Percentiles rank a stretch among this genome's conserved stretches.
Conservation (phyloP, 2,888 invertebrate species). For the Ecliptopera silaceata region DNA sequence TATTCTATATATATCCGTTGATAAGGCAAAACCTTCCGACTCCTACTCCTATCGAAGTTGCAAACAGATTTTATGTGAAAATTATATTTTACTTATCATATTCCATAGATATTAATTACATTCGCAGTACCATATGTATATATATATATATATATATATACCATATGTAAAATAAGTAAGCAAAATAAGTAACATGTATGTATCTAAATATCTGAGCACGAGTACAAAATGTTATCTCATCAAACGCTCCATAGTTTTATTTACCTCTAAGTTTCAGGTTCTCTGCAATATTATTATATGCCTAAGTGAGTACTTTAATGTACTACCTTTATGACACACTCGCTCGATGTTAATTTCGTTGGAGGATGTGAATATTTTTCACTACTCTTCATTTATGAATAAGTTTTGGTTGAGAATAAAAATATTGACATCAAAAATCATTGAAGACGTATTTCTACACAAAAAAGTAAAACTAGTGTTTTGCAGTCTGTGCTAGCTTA, state of each 20-base stretch:
- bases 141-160: too few relatives aligned
- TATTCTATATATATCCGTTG: not conserved
- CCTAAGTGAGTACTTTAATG: conserved; percentile 63
- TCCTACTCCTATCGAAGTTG: too few relatives aligned
- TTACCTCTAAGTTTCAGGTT: conserved; percentile 24
- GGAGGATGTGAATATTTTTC: conserved; percentile 43
- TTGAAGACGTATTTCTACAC: too few relatives aligned
- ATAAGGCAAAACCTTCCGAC: not conserved
- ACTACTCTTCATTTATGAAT: conserved; percentile 22
- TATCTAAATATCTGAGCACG: too few relatives aligned
- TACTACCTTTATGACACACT: conserved; percentile 64
- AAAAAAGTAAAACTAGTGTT: not conserved
- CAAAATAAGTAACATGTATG: too few relatives aligned
- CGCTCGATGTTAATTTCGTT: conserved; percentile 55
- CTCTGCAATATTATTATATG: conserved; percentile 58
- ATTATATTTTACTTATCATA: too few relatives aligned
- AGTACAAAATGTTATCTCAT: not conserved
- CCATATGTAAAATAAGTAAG: too few relatives aligned
- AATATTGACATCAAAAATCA: too few relatives aligned
- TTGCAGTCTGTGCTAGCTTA: not conserved
- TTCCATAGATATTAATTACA: too few relatives aligned
- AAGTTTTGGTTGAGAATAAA: conserved; percentile 3
- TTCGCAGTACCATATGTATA: too few relatives aligned
- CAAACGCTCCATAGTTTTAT: not conserved
- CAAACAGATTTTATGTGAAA: too few relatives aligned